These are phyloP conservation scores for Ceratitis capitata DNA, from an alignment of 1,140 invertebrate species.

Conservation along the genomic window DNA sequence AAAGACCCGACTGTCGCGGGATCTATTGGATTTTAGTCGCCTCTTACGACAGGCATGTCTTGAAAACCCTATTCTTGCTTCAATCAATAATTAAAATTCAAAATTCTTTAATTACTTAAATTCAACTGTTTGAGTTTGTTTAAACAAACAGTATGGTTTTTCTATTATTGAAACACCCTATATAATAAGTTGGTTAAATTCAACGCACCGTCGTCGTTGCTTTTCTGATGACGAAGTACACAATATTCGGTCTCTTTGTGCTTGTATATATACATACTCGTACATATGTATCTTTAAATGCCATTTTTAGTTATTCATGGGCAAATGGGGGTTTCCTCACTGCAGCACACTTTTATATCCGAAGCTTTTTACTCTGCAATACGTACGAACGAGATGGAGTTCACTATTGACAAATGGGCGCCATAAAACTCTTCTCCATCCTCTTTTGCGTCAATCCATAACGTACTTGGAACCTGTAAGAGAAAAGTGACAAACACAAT, in stretches of 20 bases:
- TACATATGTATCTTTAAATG: not conserved
- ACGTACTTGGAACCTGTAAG: not conserved
- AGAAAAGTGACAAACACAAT: not conserved
- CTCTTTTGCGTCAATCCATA: constrained; percentile 8
- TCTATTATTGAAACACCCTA: not conserved
- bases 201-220: not conserved
- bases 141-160: too few relatives aligned
- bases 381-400: not conserved
- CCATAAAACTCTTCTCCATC: not conserved
- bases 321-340: not conserved
- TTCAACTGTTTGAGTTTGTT: too few relatives aligned
- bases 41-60: too few relatives aligned
- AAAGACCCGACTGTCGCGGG: too few relatives aligned
- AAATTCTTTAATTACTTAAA: too few relatives aligned
- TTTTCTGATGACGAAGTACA: not conserved
- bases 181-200: not conserved
- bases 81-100: too few relatives aligned
- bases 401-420: not conserved
- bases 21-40: too few relatives aligned
- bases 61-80: too few relatives aligned
- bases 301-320: not conserved
- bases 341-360: not conserved
- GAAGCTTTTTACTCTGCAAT: too few relatives aligned
- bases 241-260: not conserved
- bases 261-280: not conserved